Evolutionary conservation across 2,797 vertebrate genomes (phyloP).

Genomic region (Pipistrellus pygmaeus): DNA sequence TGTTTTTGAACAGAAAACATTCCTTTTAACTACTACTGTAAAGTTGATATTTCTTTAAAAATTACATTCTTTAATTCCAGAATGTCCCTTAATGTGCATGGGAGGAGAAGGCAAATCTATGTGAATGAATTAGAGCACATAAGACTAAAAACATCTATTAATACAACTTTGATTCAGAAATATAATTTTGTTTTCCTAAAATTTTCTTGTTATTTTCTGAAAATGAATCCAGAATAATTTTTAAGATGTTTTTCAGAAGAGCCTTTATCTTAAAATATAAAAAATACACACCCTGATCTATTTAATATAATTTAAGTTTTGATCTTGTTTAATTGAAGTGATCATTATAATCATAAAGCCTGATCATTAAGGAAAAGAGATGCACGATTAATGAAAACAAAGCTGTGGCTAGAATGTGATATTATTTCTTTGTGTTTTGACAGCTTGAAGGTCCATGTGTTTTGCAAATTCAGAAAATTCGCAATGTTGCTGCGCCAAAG

Average conservation of each 20-base stretch:
- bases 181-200: background rate
- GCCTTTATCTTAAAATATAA: constrained; percentile 18
- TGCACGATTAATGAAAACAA: constrained; percentile 35
- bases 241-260: background rate
- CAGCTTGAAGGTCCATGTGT: constrained; percentile 98
- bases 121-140: background rate
- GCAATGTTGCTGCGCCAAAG: constrained; percentile 96
- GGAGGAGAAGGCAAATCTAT: background rate
- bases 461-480: constrained; percentile 98
- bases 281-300: background rate
- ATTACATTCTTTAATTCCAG: constrained; percentile 13
- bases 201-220: constrained; percentile 34
- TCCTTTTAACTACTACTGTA: constrained; percentile 1
- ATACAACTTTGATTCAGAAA: background rate
- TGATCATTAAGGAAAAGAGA: constrained; percentile 30
- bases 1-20: constrained; percentile 38
- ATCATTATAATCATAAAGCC: constrained; percentile 7
- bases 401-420: constrained; percentile 27
- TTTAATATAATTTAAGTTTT: constrained; percentile 38
- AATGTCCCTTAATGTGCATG: background rate
- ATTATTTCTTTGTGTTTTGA: constrained; percentile 78
- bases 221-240: constrained; percentile 50
- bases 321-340: constrained; percentile 40
- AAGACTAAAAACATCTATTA: background rate
- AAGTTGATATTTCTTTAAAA: constrained; percentile 49